Base-by-base conservation (phyloP, 1,140 invertebrate species). In the Pinna nobilis region DNA sequence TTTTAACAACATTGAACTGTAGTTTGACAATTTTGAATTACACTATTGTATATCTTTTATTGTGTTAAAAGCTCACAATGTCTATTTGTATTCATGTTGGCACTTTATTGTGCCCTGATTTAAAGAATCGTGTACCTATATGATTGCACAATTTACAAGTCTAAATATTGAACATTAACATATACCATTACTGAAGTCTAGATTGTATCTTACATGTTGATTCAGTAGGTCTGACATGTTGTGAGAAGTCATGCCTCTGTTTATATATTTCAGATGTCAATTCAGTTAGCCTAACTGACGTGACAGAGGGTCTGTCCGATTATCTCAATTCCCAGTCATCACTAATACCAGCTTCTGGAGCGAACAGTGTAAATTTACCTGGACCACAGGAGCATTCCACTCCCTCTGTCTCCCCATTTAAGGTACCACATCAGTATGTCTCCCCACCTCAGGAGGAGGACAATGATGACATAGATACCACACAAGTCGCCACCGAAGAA, bases 291-390 rank as follows among this genome's bases (percentile, higher is more conserved):
- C 39, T 72, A 37, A 61, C 70, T 1, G 75, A 77, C 35, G 55
- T 77, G 15, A 77, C 75, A 59, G 70, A 61, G 15, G 70, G 75
- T 9, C 59, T 77, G 23, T 39, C 69, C 15, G 28, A 60, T 13
- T 77, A 77, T 37, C 39, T 77, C 33, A 60, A 71, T 37, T 63
- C 69, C 39, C 75, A 77, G 28, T 76, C 74, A 50, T 55, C 44
- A 30, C 47, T 76, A 1, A 49, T 76, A 15, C 63, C 63, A 15
- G 37, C 49, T n/a, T 55, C 65, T 6, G 49, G 30, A 20, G 65
- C 25, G 33, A 35, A 51, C 25, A 47, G 55, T 47, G 32, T 59
- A 33, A 57, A 23, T 55, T 25, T 47, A 11, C 25, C 30, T 20
- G 37, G 37, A 23, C 66, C 66, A 3, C 71, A 61, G 33, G 44